Base-by-base conservation (phyloP, 1,140 invertebrate genomes). In the Macrostomum lignano region DNA sequence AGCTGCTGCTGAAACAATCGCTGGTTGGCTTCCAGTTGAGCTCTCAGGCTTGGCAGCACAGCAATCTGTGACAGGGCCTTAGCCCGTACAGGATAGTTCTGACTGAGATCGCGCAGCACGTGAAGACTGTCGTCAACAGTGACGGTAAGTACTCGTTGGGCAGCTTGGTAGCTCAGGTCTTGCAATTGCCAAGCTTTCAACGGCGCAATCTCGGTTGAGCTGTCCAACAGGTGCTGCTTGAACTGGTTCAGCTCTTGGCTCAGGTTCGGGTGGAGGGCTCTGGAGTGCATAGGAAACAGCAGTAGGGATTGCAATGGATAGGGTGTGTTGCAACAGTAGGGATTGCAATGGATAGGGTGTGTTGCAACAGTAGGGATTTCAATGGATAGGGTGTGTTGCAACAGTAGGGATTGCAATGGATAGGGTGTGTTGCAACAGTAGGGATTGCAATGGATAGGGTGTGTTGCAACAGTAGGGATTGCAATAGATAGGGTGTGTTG, bases 141-240 rank as follows among this genome's bases (percentile, higher is more conserved):
- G 4, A 17, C 3, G 17, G 14, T 28, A 13, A 28, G 15, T 9
- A 28, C 26, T 15, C 11, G 19, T 22, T 33, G 32, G 11, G 11
- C 22, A 4, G 32, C 19, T 20, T 33, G 24, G 3, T 25, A 21
- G 20, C 32, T 20, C 4, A 33, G 20, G 6, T 33, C 62, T 59
- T 94, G 82, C 49, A 96, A 73, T 52, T 96, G 81, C 86, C 86
- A 96, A 3, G 86, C 79, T 53, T 96, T 94, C 1, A 96, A 58
- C 11, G 82, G 78, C 74, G 72, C 38, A 94, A 64, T 55, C 88
- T 25, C 82, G 45, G 74, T 74, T 41, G 69, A 75, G 23, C 68
- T 70, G 41, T 86, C 77, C n/a, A 73, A 60, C 10, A 91, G 57
- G 52, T 79, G 49, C 15, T 48, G 47, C 36, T 52, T 48, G 28